Evolutionary conservation across 2,113 vertebrate species (phyloP), one percentile per base, ranked within the genome.

Genomic region (Bothrops jararaca): DNA sequence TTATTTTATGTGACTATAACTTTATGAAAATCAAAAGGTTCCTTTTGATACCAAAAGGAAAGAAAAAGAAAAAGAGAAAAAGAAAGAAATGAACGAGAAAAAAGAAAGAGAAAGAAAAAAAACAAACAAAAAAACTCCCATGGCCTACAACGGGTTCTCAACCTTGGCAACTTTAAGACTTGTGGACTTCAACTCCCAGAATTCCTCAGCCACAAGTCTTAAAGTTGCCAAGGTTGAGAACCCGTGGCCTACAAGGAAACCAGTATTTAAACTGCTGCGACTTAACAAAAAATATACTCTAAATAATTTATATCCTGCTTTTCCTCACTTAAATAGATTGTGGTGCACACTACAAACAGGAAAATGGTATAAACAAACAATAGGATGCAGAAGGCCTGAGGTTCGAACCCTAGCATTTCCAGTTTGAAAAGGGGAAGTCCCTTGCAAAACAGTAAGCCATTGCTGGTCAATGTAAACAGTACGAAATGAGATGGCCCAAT

Each of bases 221-320:
- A n/a, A n/a, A n/a, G n/a, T n/a, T n/a, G n/a, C n/a, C n/a, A n/a
- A n/a, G n/a, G n/a, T n/a, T n/a, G n/a, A n/a, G n/a, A n/a, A n/a
- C 1, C 0, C 0, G 90, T 20, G 69, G n/a, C 34, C 34, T 39
- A 80, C n/a, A 80, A 80, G n/a, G 34, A 80, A 80, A 39, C n/a
- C 24, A 52, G 26, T 50, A 22, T 39, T 45, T 88, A 7, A n/a
- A 29, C 18, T 39, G 69, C 69, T 56, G 50, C 18, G 39, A 20
- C 34, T 57, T n/a, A 52, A 87, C 45, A 52, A 87, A 87, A 24
- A 29, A 57, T 42, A 39, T 56, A 42, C 39, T 60, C 26, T 29
- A 45, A 58, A 89, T 58, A 22, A 45, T 58, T 89, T 89, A 22
- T 58, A n/a, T n/a, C 34, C 54, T 15, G 6, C 23, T 89, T 13